Percentiles rank a stretch among this genome's conserved stretches.
Conservation (phyloP, 2,113 vertebrate species). For the Odocoileus hemionus region DNA sequence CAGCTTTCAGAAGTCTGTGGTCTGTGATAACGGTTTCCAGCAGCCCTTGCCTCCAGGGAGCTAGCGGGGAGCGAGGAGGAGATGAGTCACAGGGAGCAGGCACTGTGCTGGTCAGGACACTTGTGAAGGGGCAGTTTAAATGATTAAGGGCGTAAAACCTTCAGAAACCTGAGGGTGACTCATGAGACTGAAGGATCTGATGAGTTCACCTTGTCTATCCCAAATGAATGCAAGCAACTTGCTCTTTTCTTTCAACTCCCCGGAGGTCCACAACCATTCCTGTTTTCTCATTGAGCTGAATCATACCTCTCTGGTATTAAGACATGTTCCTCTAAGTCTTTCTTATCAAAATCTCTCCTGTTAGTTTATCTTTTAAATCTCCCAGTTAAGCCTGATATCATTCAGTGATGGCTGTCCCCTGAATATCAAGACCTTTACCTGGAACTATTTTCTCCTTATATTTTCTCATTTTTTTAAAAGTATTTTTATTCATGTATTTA, state of each 20-base stretch:
- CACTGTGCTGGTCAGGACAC: fast-evolving
- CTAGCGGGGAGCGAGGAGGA: background rate
- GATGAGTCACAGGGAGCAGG: background rate
- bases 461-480: background rate
- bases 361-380: background rate
- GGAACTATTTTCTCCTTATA: background rate
- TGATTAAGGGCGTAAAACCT: background rate
- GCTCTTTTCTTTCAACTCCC: background rate
- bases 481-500: background rate
- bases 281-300: background rate
- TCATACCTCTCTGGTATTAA: background rate
- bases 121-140: background rate
- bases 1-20: background rate
- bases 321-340: background rate
- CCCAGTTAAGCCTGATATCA: background rate
- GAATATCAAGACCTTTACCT: background rate
- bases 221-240: background rate
- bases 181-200: background rate
- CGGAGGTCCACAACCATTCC: background rate
- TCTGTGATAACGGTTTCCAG: background rate
- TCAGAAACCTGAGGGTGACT: background rate
- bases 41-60: background rate
- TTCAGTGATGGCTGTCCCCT: background rate
- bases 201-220: background rate
- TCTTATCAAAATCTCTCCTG: background rate